Evolutionary conservation across 2,888 invertebrate genomes (phyloP).

Genomic region (Stenolophus ochropezus): DNA sequence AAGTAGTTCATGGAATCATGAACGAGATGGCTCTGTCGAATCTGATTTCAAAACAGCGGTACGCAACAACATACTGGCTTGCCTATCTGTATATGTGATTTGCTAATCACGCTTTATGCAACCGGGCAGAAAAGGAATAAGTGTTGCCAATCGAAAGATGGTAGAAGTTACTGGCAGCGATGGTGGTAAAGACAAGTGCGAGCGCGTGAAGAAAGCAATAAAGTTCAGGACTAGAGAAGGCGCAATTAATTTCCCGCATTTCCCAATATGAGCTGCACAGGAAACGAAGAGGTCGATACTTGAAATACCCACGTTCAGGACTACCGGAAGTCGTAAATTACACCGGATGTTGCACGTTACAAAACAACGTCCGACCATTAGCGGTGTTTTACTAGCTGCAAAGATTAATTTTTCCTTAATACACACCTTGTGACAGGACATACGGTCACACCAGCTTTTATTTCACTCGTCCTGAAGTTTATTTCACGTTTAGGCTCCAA

Average conservation of each 20-base stretch:
- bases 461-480: conserved; percentile 2
- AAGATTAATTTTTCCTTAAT: conserved; percentile 39
- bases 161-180: no score
- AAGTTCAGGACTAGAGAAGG: background rate
- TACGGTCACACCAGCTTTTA: conserved; percentile 14
- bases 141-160: no score
- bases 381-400: conserved; percentile 14
- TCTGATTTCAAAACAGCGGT: no score
- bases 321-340: conserved; percentile 50
- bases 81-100: no score
- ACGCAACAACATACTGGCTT: no score
- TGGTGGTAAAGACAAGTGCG: no score
- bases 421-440: background rate
- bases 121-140: no score
- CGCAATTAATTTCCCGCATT: conserved; percentile 27
- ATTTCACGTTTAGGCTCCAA: conserved; percentile 27
- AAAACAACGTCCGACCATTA: conserved; percentile 51
- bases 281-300: conserved; percentile 45
- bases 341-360: conserved; percentile 39
- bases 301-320: conserved; percentile 25
- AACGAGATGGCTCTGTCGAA: no score
- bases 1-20: no score
- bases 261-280: conserved; percentile 21
- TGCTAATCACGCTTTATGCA: no score
- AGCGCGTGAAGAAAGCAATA: conserved; percentile 21